These are phyloP conservation scores for Oenanthe melanoleuca DNA, from an alignment of 2,113 vertebrate genomes.

Conservation along the genomic window DNA sequence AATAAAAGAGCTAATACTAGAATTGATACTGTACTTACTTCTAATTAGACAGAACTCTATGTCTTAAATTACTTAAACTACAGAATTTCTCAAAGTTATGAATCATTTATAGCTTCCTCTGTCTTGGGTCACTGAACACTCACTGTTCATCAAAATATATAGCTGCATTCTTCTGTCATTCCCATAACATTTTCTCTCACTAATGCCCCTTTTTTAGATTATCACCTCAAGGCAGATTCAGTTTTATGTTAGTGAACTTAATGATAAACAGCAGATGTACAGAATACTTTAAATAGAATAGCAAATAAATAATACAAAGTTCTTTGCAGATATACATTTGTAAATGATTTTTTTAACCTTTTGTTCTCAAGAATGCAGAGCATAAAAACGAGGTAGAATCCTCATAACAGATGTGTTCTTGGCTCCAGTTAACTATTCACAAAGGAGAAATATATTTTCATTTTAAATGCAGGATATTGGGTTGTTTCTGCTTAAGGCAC, in stretches of 20 bases:
- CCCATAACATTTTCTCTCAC: background rate
- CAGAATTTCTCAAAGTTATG: conserved; percentile 30
- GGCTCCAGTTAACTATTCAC: conserved; percentile 45
- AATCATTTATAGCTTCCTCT: conserved; percentile 51
- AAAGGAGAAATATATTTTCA: conserved; percentile 59
- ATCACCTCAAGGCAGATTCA: background rate
- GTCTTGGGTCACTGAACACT: conserved; percentile 1
- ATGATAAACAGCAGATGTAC: background rate
- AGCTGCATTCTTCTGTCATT: conserved; percentile 27
- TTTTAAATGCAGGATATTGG: conserved; percentile 44
- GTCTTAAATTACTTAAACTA: conserved; percentile 25
- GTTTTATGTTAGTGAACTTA: background rate
- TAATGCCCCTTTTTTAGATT: background rate
- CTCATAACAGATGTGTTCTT: conserved; percentile 57
- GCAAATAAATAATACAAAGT: background rate
- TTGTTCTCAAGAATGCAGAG: conserved; percentile 5
- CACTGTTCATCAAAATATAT: conserved; percentile 40
- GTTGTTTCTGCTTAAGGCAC: conserved; percentile 45
- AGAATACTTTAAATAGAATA: conserved; percentile 12
- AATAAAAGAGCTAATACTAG: conserved; percentile 4
- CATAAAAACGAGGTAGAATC: conserved; percentile 18
- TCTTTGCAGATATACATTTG: background rate
- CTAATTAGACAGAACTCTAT: conserved; percentile 14
- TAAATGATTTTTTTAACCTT: conserved; percentile 6
- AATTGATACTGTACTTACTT: conserved; percentile 13